Percentiles rank a stretch among this genome's conserved stretches.
Evolutionary conservation across 2,888 invertebrate species (phyloP).

Genomic region (Colostygia pectinataria): DNA sequence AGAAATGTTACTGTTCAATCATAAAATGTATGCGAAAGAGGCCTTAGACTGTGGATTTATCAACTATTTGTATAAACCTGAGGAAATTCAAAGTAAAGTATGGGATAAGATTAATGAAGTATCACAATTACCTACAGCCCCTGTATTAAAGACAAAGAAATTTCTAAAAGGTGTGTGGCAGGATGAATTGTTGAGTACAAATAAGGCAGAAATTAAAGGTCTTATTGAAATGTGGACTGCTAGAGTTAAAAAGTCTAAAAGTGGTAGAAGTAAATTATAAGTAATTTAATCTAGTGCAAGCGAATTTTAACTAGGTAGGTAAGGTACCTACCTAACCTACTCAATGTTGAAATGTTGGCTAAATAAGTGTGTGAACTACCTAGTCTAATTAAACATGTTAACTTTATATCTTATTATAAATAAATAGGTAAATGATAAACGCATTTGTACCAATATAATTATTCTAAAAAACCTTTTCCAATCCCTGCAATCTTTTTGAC

Average conservation of each 20-base stretch:
- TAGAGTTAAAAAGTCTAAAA: slow-evolving; percentile 59
- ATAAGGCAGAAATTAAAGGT: slow-evolving; percentile 86
- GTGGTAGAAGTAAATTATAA: slow-evolving; percentile 18
- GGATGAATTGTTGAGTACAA: slow-evolving; percentile 85
- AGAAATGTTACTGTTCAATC: slow-evolving; percentile 86
- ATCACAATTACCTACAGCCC: slow-evolving; percentile 78
- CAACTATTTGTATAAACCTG: slow-evolving; percentile 88
- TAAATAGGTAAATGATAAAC: too few species aligned
- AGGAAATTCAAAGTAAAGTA: slow-evolving; percentile 83
- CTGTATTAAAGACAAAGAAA: slow-evolving; percentile 87
- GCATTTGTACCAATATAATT: too few species aligned
- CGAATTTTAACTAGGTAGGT: too few species aligned
- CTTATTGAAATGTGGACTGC: slow-evolving; percentile 85
- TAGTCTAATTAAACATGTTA: too few species aligned
- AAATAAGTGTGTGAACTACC: neutral
- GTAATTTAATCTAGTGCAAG: neutral
- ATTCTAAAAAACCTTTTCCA: too few species aligned
- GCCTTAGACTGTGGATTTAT: slow-evolving; percentile 91
- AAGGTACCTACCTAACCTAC: neutral
- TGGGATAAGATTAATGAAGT: slow-evolving; percentile 82
- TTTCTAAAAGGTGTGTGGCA: slow-evolving; percentile 85
- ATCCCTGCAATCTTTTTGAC: too few species aligned
- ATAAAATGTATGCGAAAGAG: slow-evolving; percentile 90
- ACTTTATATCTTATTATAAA: too few species aligned
- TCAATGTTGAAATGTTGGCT: neutral